Base-by-base conservation (phyloP, 2,888 invertebrate species). In the Lasiommata megera region DNA sequence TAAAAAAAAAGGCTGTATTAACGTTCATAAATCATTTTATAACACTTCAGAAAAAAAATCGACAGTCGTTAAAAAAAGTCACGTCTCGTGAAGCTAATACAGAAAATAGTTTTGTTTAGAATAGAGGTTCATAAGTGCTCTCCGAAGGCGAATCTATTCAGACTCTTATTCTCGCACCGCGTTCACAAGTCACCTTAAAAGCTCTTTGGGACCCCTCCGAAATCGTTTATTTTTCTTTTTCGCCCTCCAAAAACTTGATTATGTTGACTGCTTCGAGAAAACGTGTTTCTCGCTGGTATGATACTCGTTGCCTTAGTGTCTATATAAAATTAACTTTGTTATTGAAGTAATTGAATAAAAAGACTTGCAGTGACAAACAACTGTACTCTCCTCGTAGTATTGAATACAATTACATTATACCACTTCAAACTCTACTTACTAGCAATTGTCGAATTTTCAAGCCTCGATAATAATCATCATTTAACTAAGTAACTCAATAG, bases 171-270 rank as follows among this genome's bases (percentile, higher is more conserved):
- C 69, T 69, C 68, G 63, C 63, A 63, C 47, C 65, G 62, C 63
- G 57, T 56, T 64, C 59, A 62, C 56, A 66, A 69, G 62, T 72
- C 71, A 58, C 67, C 70, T 71, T 74, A 70, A 73, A 74, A 74
- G 73, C 71, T 62, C 69, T 67, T 66, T 63, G 60, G 47, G 56
- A 57, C 62, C 65, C n/a, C 63, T 62, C 61, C 54, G 62, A 64
- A 72, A 66, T 61, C 65, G 60, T 66, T 68, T 70, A 66, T 68
- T 71, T 67, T 51, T 51, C 48, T 54, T 38, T 43, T 50, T 56
- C 47, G 48, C 67, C 67, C 68, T 63, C 48, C 23, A 57, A 52
- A 62, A 65, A 68, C 69, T 68, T 63, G 58, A 67, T 70, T 70
- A 51, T 29, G 28, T 51, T 44, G 28, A 51, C 14, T 51, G 40